A percentile compares a stretch with the other conserved stretches of the same genome.
These are phyloP conservation scores for Pseudomyrmex cubaensis DNA, from an alignment of 1,140 invertebrate species.

Conservation along the genomic window DNA sequence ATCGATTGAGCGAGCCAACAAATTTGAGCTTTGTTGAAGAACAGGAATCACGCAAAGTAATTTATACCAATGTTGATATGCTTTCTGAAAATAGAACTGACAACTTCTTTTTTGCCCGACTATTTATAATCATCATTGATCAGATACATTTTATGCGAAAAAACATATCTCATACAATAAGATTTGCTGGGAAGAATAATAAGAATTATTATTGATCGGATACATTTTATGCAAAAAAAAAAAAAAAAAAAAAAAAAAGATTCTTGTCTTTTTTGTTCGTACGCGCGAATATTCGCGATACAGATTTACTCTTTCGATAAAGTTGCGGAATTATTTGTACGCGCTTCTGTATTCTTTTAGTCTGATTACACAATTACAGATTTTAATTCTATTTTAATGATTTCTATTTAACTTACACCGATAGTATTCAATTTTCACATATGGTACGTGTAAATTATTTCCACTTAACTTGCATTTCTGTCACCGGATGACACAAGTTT, in stretches of 20 bases:
- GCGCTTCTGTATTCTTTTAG: background rate
- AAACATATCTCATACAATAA: slow-evolving; percentile 33
- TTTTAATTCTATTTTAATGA: no score
- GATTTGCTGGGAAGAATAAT: background rate
- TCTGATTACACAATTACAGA: no score
- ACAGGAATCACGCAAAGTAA: slow-evolving; percentile 56
- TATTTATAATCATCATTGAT: slow-evolving; percentile 53
- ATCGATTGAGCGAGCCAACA: slow-evolving; percentile 56
- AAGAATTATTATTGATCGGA: no score
- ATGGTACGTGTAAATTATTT: no score
- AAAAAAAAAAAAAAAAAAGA: slow-evolving; percentile 6
- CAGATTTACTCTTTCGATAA: background rate
- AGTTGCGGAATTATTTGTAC: slow-evolving; percentile 3
- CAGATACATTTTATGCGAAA: slow-evolving; percentile 37
- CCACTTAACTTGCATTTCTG: no score
- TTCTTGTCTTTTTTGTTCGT: background rate
- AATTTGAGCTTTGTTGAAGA: slow-evolving; percentile 60
- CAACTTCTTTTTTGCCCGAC: slow-evolving; percentile 6
- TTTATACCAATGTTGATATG: slow-evolving; percentile 56
- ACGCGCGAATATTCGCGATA: background rate
- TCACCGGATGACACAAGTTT: no score
- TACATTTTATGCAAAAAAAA: no score
- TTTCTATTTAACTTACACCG: no score
- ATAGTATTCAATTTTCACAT: no score
- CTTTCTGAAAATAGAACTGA: slow-evolving; percentile 49